Percentiles rank a stretch among this genome's conserved stretches.
These are phyloP conservation scores for Zaprionus vittiger DNA, from an alignment of 1,140 invertebrate species.

Conservation along the genomic window DNA sequence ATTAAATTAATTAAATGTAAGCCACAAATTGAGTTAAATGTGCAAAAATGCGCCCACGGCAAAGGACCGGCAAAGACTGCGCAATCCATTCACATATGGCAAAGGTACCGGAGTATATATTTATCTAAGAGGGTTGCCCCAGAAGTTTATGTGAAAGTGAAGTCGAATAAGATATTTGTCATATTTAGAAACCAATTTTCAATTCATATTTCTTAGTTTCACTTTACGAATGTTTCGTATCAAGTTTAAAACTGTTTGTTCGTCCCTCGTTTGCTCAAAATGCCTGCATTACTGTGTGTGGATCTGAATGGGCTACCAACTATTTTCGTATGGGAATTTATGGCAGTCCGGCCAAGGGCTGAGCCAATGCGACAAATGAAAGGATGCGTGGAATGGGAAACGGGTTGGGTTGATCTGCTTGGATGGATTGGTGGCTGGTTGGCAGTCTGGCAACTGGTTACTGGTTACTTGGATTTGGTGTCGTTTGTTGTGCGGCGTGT, in stretches of 20 bases:
- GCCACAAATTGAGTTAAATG: constrained; percentile 81
- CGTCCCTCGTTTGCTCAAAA: constrained; percentile 28
- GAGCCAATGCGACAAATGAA: constrained; percentile 60
- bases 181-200: neutral
- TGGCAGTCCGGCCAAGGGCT: constrained; percentile 32
- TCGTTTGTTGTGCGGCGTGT: constrained; percentile 51
- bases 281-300: constrained; percentile 39
- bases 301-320: constrained; percentile 68
- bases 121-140: constrained; percentile 26
- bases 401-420: constrained; percentile 41
- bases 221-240: neutral
- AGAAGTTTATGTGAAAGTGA: neutral
- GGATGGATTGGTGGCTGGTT: constrained; percentile 41
- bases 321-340: constrained; percentile 68
- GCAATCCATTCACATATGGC: constrained; percentile 36
- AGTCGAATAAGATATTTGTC: neutral
- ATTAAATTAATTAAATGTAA: constrained; percentile 81
- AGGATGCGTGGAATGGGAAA: constrained; percentile 27
- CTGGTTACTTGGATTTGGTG: constrained; percentile 64
- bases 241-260: neutral
- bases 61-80: constrained; percentile 35
- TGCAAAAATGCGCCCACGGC: constrained; percentile 68
- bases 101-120: neutral
- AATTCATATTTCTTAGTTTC: neutral
- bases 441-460: constrained; percentile 23